Conservation (phyloP, 2,888 invertebrate species). For the Drosophila limbata region DNA sequence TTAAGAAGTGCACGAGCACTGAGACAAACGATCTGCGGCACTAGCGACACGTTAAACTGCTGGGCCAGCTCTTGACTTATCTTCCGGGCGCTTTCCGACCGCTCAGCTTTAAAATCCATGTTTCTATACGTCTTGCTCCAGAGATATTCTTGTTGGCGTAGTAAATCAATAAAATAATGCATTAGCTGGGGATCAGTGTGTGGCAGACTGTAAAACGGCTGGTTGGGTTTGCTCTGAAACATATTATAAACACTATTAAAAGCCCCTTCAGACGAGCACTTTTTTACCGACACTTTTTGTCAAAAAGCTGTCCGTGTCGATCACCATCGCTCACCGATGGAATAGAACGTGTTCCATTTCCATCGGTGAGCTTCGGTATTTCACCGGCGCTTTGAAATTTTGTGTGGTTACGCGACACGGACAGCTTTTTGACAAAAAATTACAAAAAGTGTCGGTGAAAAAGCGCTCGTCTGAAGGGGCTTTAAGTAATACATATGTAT, state of each 20-base stretch:
- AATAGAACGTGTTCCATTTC: too few relatives aligned
- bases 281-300: too few relatives aligned
- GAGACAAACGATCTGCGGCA: slow-evolving; percentile 17
- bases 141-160: slow-evolving; percentile 30
- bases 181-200: slow-evolving; percentile 39
- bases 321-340: too few relatives aligned
- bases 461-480: too few relatives aligned
- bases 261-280: too few relatives aligned
- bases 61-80: slow-evolving; percentile 24
- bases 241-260: neutral
- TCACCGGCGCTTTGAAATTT: too few relatives aligned
- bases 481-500: too few relatives aligned
- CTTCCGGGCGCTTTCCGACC: slow-evolving; percentile 22
- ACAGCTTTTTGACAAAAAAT: too few relatives aligned
- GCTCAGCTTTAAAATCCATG: slow-evolving; percentile 23
- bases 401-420: too few relatives aligned
- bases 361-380: too few relatives aligned
- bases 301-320: too few relatives aligned
- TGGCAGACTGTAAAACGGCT: slow-evolving; percentile 45
- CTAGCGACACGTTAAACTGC: slow-evolving; percentile 18
- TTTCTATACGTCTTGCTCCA: slow-evolving; percentile 31
- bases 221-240: slow-evolving; percentile 14
- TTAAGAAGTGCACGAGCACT: slow-evolving; percentile 35
- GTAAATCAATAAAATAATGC: slow-evolving; percentile 42
- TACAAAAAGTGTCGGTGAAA: too few relatives aligned